These are phyloP conservation scores for Bombus fervidus DNA, from an alignment of 1,140 invertebrate species.

Conservation along the genomic window DNA sequence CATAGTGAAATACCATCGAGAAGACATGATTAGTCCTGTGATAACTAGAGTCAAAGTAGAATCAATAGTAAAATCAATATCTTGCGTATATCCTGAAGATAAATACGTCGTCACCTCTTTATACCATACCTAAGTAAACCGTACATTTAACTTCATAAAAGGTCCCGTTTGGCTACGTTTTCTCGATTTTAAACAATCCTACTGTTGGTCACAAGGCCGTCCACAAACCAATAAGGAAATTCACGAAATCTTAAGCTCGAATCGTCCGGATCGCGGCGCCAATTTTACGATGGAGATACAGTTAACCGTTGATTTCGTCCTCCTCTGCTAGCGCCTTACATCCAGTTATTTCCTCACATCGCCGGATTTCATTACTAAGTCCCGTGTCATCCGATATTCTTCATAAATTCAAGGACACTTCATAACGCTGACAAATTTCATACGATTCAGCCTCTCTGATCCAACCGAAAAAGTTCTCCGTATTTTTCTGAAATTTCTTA, in stretches of 20 bases:
- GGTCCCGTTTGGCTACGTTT: background rate
- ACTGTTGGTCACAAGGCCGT: background rate
- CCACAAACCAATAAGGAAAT: slow-evolving; percentile 62
- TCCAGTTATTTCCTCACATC: background rate
- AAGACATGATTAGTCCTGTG: no score
- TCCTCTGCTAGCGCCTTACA: background rate
- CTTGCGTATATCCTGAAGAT: background rate
- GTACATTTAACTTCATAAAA: background rate
- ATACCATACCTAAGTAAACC: background rate
- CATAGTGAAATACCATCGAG: background rate
- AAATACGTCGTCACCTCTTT: background rate
- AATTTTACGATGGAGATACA: slow-evolving; percentile 57
- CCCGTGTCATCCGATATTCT: background rate
- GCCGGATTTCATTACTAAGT: background rate
- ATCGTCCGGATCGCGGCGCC: slow-evolving; percentile 2
- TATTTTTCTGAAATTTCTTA: background rate
- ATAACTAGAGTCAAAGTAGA: background rate
- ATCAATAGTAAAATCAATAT: background rate
- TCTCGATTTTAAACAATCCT: background rate
- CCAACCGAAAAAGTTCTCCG: background rate
- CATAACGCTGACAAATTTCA: background rate
- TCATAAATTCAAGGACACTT: background rate
- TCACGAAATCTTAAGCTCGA: slow-evolving; percentile 16
- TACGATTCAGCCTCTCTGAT: background rate
- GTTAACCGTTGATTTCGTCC: slow-evolving; percentile 49